Evolutionary conservation across 2,797 vertebrate species (phyloP).

Genomic region (Pelochelys cantorii): DNA sequence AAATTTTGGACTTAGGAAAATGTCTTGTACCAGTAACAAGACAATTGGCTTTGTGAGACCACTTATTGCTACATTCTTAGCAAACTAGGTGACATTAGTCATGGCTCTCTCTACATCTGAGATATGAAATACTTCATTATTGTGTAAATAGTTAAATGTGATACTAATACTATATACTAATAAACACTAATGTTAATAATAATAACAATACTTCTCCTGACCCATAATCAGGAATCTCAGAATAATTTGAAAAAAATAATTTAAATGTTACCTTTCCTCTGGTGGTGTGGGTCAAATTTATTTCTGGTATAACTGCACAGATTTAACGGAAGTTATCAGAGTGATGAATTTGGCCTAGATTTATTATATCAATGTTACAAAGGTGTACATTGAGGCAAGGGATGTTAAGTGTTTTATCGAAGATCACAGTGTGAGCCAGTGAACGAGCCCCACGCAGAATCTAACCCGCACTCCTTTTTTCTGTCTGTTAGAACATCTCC

Average conservation of each 20-base stretch:
- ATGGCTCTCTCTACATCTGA: background rate
- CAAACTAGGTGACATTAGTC: background rate
- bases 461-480: background rate
- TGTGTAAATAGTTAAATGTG: background rate
- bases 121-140: slow-evolving; percentile 7
- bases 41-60: background rate
- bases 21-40: background rate
- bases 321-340: background rate
- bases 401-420: background rate
- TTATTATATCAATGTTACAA: background rate
- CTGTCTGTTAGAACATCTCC: background rate
- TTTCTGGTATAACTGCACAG: background rate
- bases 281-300: background rate
- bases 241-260: background rate
- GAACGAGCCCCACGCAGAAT: background rate
- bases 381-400: background rate
- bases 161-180: background rate
- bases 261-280: background rate
- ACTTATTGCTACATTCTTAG: fast-evolving
- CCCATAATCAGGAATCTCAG: slow-evolving; percentile 21
- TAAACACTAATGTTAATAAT: background rate
- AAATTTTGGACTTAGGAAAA: background rate
- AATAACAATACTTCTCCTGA: background rate
- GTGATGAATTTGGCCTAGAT: background rate
- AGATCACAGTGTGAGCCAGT: background rate